Evolutionary conservation across 1,140 invertebrate species (phyloP), one percentile per base, ranked within the genome.

Genomic region (Trypoxylus dichotomus): DNA sequence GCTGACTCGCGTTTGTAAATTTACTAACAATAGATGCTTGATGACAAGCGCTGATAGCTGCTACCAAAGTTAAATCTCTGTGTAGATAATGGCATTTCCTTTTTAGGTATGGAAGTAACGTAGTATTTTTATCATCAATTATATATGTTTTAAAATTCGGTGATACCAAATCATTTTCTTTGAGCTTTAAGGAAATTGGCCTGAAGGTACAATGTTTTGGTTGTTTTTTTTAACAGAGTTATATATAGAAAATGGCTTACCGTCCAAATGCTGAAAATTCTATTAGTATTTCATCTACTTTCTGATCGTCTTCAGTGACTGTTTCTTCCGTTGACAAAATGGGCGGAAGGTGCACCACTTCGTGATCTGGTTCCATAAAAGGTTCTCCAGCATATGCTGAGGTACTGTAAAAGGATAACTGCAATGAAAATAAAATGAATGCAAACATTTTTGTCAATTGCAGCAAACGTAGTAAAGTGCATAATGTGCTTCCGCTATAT

Each of bases 21-120:
- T 43, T 75, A 77, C 87, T 83, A 83, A 90, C 89, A 82, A 90
- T 79, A 54, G 82, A 78, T 77, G 83, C 83, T 24, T 85, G 82
- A n/a, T 87, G 80, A 80, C 89, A 91, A 73, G 88, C 83, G 82
- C 86, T 90, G 24, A 91, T 83, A 8, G 90, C 88, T 21, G 90
- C 90, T 0, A 87, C 84, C 54, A 81, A 84, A 3, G 79, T 78
- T 13, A 80, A 82, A 82, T 88, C 85, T 37, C 81, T 73, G 76
- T 90, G 88, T 29, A 90, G 81, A 82, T 89, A 91, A 82, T 90
- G 86, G 78, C 89, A 90, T 13, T 84, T 83, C 54, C 78, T 75
- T 0, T 85, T 82, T 41, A 83, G 75, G 76, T 82, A 77, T 37
- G 78, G 79, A 25, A 87, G 78, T 63, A 85, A 78, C 58, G 82